Evolutionary conservation across 2,797 vertebrate species (phyloP).

Genomic region (Lophius americanus): DNA sequence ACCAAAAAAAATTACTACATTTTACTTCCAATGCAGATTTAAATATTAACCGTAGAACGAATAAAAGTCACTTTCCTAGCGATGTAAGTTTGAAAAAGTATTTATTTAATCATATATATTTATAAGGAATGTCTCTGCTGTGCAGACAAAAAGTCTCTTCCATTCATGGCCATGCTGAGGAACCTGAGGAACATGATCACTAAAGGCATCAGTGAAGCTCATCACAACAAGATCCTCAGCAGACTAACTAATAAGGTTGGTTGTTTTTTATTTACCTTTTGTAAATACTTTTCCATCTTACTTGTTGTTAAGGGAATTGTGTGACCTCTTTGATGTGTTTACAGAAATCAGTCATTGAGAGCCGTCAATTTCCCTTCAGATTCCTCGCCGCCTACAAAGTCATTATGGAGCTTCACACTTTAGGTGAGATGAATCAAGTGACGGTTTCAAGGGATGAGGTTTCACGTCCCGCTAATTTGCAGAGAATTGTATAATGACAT

Average conservation of each 20-base stretch:
- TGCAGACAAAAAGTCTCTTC: conserved; percentile 85
- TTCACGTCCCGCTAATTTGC: background rate
- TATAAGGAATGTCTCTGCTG: conserved; percentile 7
- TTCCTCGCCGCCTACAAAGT: conserved; percentile 91
- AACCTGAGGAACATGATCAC: conserved; percentile 89
- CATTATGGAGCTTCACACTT: conserved; percentile 76
- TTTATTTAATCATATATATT: background rate
- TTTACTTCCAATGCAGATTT: background rate
- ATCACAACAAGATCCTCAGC: conserved; percentile 83
- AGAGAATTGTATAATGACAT: background rate
- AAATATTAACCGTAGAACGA: background rate
- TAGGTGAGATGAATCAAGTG: conserved; percentile 62
- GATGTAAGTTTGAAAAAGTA: background rate
- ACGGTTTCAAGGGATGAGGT: background rate
- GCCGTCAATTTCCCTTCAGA: conserved; percentile 89
- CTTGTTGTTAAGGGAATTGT: background rate
- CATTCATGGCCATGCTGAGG: conserved; percentile 93
- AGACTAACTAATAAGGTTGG: conserved; percentile 84
- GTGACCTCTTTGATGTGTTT: background rate
- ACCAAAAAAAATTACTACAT: no score
- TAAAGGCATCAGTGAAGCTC: conserved; percentile 82
- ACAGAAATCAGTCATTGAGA: conserved; percentile 85
- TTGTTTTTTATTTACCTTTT: background rate
- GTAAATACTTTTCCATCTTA: background rate
- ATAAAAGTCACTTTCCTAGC: no score